phyloP scores from a whole-genome alignment of 1,140 invertebrate species.

The Neelides sp. region DNA sequence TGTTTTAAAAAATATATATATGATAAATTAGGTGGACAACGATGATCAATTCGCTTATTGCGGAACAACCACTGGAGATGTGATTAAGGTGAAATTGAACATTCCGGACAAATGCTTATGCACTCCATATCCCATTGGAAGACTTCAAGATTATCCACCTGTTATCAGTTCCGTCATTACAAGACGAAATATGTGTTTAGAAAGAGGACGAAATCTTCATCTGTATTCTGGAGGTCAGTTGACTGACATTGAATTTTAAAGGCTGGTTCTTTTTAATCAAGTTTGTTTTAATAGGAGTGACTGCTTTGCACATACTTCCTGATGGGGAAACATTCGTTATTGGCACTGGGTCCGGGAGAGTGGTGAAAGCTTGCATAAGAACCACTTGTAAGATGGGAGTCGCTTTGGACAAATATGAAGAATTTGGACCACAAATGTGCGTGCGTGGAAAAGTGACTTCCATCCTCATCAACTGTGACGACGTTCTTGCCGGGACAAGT shows the following conservation, averaged over 20 bases:
- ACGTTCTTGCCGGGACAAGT: constrained; percentile 52
- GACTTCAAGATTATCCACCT: too few species aligned
- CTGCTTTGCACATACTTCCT: constrained; percentile 48
- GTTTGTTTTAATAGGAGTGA: constrained; percentile 44
- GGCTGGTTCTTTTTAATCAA: constrained; percentile 30
- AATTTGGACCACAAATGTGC: constrained; percentile 25
- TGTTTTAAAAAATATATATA: not conserved
- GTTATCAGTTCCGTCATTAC: constrained; percentile 8
- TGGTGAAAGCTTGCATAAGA: constrained; percentile 47
- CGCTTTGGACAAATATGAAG: constrained; percentile 33
- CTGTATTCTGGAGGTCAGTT: constrained; percentile 25
- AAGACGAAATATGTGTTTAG: constrained; percentile 7
- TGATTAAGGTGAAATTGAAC: constrained; percentile 42
- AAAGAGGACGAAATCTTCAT: constrained; percentile 23
- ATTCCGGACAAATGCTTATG: constrained; percentile 25
- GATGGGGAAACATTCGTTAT: constrained; percentile 49
- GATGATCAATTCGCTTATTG: constrained; percentile 63
- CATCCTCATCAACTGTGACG: constrained; percentile 16
- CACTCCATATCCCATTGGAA: not conserved
- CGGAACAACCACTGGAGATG: constrained; percentile 67
- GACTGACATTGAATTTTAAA: not conserved
- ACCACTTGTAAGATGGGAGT: constrained; percentile 38
- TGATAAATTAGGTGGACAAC: constrained; percentile 37
- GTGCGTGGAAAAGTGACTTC: constrained; percentile 47
- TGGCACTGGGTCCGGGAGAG: constrained; percentile 66